A percentile compares a stretch with the other conserved stretches of the same genome.
phyloP scores from a whole-genome alignment of 2,797 vertebrate genomes.

The Menidia menidia region DNA sequence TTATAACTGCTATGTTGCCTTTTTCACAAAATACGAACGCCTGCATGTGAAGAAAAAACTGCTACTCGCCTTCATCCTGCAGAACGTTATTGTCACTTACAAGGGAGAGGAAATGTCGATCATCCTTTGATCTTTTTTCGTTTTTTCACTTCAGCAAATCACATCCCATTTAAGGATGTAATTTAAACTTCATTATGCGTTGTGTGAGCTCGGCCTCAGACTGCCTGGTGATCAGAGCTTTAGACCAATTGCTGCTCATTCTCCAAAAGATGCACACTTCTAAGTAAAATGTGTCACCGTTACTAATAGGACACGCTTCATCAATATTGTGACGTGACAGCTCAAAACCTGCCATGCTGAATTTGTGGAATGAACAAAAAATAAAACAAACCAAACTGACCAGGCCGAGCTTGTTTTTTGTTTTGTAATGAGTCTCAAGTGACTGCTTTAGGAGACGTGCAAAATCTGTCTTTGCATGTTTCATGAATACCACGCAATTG shows the following conservation, averaged over 20 bases:
- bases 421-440: conserved; percentile 81
- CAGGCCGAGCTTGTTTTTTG: conserved; percentile 62
- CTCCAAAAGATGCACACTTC: conserved; percentile 70
- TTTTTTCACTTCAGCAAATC: conserved; percentile 65
- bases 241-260: conserved; percentile 68
- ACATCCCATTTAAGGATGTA: conserved; percentile 76
- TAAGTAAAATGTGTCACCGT: conserved; percentile 73
- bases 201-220: conserved; percentile 69
- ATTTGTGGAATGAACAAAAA: conserved; percentile 60
- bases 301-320: conserved; percentile 61
- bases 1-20: conserved; percentile 19
- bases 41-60: conserved; percentile 41
- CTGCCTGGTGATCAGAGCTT: conserved; percentile 66
- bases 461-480: conserved; percentile 65
- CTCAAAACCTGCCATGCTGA: conserved; percentile 45
- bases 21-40: conserved; percentile 39
- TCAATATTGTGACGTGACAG: conserved; percentile 68
- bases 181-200: conserved; percentile 80
- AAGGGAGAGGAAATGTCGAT: conserved; percentile 71
- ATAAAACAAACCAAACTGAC: conserved; percentile 54
- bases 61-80: conserved; percentile 50
- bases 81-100: conserved; percentile 66
- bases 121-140: conserved; percentile 78
- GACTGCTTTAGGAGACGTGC: conserved; percentile 67
- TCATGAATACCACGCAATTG: conserved; percentile 63